Evolutionary conservation across 2,888 invertebrate species (phyloP).

Genomic region (Lochmaea capreae): DNA sequence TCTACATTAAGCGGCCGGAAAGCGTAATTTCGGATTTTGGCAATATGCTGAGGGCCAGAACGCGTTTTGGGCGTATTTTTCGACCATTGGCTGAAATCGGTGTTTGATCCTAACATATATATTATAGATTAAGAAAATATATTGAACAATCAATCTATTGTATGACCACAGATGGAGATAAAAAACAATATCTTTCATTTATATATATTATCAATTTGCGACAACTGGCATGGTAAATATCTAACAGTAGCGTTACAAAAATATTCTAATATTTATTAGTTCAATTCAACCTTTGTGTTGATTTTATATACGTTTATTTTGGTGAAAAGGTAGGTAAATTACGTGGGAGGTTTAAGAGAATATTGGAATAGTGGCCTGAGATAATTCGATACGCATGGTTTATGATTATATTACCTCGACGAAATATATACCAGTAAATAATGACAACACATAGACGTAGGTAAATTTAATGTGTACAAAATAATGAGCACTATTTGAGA

Average conservation of each 20-base stretch:
- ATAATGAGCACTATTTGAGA: neutral
- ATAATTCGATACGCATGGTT: conserved; percentile 10
- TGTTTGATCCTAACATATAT: too few relatives aligned
- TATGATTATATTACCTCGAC: conserved; percentile 7
- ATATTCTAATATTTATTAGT: too few relatives aligned
- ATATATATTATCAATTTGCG: conserved; percentile 20
- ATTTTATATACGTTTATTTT: too few relatives aligned
- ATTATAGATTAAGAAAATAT: too few relatives aligned
- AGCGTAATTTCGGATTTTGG: too few relatives aligned
- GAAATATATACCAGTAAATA: neutral
- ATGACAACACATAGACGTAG: conserved; percentile 1
- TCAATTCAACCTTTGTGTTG: too few relatives aligned
- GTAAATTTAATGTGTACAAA: neutral
- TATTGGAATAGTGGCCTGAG: conserved; percentile 14
- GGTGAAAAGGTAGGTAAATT: too few relatives aligned
- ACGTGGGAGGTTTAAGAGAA: conserved; percentile 1
- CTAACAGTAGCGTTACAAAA: too few relatives aligned
- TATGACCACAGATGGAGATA: conserved; percentile 6
- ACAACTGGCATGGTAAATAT: neutral
- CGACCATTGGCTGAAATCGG: too few relatives aligned
- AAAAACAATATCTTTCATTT: conserved; percentile 16
- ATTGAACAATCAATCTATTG: conserved; percentile 9
- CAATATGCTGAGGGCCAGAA: too few relatives aligned
- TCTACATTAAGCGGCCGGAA: too few relatives aligned
- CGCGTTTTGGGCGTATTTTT: too few relatives aligned